Percentiles rank a stretch among this genome's conserved stretches.
Conservation (phyloP, 1,140 invertebrate species). For the Pygmarrhopalites habei region DNA sequence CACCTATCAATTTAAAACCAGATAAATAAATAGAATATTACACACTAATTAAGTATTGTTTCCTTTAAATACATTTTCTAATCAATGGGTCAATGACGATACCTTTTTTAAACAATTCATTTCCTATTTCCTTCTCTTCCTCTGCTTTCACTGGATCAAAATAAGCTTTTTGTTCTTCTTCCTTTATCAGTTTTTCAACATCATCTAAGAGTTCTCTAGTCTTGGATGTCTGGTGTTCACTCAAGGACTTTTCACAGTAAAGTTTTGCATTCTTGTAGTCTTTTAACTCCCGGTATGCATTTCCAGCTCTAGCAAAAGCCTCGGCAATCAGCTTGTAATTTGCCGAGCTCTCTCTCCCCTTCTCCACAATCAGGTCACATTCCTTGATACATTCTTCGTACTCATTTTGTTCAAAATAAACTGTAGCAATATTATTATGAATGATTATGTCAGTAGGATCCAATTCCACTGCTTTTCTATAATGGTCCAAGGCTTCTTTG, state of each 20-base stretch:
- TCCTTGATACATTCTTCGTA: constrained; percentile 86
- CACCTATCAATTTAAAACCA: constrained; percentile 51
- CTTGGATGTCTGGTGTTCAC: constrained; percentile 92
- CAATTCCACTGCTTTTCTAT: constrained; percentile 79
- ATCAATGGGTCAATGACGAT: no score
- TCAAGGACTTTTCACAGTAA: constrained; percentile 95
- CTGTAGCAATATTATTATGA: constrained; percentile 88
- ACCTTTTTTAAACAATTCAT: constrained; percentile 64
- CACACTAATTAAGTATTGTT: background rate
- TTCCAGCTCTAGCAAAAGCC: constrained; percentile 74
- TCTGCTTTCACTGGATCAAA: constrained; percentile 88
- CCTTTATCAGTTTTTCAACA: constrained; percentile 70
- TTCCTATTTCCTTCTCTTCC: constrained; percentile 89
- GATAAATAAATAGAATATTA: constrained; percentile 13
- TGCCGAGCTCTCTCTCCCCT: constrained; percentile 91
- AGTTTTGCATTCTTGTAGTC: constrained; percentile 80
- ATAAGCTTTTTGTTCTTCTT: constrained; percentile 82
- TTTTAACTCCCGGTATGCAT: constrained; percentile 51
- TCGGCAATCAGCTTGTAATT: constrained; percentile 97
- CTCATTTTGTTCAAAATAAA: constrained; percentile 92
- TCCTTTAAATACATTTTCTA: no score
- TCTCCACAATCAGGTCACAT: constrained; percentile 89
- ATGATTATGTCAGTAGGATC: constrained; percentile 91
- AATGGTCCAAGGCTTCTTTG: constrained; percentile 75
- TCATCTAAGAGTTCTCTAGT: constrained; percentile 75